A percentile compares a stretch with the other conserved stretches of the same genome.
These are phyloP conservation scores for Gulo gulo DNA, from an alignment of 2,113 vertebrate genomes.

Conservation along the genomic window DNA sequence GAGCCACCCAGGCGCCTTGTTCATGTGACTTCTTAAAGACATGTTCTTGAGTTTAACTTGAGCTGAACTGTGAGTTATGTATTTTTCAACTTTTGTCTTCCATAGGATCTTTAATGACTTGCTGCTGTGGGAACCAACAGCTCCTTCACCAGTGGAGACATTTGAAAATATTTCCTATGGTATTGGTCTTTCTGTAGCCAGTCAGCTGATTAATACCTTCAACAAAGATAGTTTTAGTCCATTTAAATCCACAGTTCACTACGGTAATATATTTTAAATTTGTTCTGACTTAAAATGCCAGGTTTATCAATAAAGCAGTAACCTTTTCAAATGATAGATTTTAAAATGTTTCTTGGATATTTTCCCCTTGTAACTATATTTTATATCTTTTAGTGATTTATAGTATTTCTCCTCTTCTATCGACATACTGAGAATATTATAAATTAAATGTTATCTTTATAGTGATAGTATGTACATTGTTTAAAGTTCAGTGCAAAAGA, in stretches of 20 bases:
- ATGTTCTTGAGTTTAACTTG: background rate
- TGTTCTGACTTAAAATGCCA: constrained; percentile 36
- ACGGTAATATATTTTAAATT: constrained; percentile 86
- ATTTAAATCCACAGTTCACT: constrained; percentile 91
- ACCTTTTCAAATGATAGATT: background rate
- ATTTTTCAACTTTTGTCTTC: constrained; percentile 66
- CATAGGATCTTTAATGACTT: constrained; percentile 96
- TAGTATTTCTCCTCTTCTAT: background rate
- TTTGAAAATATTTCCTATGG: constrained; percentile 96
- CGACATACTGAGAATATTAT: background rate
- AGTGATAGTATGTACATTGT: background rate
- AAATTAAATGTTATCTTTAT: background rate
- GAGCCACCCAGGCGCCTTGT: background rate
- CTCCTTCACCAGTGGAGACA: constrained; percentile 97
- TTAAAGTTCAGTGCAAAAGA: constrained; percentile 13
- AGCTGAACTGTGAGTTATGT: fast-evolving
- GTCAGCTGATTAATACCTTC: constrained; percentile 96
- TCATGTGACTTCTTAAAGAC: background rate
- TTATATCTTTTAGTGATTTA: background rate
- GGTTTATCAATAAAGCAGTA: background rate
- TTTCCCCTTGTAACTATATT: background rate
- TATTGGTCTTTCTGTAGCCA: constrained; percentile 96
- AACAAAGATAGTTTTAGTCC: constrained; percentile 94
- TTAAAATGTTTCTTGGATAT: background rate
- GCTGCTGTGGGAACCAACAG: constrained; percentile 97